Percentiles rank a stretch among this genome's conserved stretches.
Evolutionary conservation across 2,113 vertebrate species (phyloP).

Genomic region (Raja brachyura): DNA sequence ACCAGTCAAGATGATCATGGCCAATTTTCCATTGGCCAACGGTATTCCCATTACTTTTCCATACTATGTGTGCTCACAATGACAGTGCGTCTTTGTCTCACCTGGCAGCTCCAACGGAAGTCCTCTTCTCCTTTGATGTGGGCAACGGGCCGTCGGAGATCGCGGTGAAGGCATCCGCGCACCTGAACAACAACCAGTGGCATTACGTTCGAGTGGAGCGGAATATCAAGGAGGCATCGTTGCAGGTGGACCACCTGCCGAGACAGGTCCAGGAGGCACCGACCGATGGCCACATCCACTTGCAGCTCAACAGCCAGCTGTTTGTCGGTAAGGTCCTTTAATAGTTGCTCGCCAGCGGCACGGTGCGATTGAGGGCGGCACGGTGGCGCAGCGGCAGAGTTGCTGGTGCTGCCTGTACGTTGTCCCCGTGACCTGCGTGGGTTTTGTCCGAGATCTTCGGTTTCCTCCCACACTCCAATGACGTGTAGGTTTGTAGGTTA

Average conservation of each 20-base stretch:
- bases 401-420: too few species aligned
- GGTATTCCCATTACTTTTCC: too few species aligned
- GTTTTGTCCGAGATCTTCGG: too few species aligned
- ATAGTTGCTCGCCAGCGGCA: background rate
- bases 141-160: slow-evolving; percentile 75
- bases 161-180: slow-evolving; percentile 66
- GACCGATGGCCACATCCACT: slow-evolving; percentile 71
- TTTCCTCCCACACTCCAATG: too few species aligned
- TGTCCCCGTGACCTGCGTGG: too few species aligned
- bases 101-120: slow-evolving; percentile 71
- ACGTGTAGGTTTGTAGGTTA: too few species aligned
- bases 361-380: too few species aligned
- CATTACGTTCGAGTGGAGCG: slow-evolving; percentile 81
- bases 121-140: slow-evolving; percentile 85
- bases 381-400: too few species aligned
- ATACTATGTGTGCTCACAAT: background rate
- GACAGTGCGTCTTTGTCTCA: background rate
- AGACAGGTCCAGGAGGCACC: slow-evolving; percentile 66
- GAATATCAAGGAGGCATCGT: slow-evolving; percentile 80
- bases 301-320: slow-evolving; percentile 82
- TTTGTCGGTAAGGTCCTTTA: slow-evolving; percentile 75
- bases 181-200: slow-evolving; percentile 92
- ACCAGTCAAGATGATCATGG: too few species aligned
- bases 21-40: background rate
- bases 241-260: slow-evolving; percentile 83